Conservation (phyloP, 2,113 vertebrate species). For the Dunckerocampus dactyliophorus region DNA sequence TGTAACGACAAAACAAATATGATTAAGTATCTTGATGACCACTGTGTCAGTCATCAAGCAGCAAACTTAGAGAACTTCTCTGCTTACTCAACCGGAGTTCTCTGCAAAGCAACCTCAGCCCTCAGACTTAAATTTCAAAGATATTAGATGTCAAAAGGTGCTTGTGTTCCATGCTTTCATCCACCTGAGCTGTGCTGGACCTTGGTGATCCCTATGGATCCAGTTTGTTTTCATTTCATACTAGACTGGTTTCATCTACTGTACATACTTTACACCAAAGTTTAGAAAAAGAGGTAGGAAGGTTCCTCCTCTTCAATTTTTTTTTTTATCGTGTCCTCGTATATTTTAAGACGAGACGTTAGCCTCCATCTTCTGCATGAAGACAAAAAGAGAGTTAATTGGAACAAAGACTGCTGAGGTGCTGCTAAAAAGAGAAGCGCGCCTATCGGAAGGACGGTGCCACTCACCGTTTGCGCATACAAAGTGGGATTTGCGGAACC, state of each 20-base stretch:
- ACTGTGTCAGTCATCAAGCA: constrained; percentile 9
- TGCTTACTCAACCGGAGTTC: constrained; percentile 14
- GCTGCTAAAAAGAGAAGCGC: constrained; percentile 18
- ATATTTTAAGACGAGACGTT: not conserved
- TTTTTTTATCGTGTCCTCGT: constrained; percentile 1
- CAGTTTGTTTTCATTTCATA: constrained; percentile 61
- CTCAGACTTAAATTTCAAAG: constrained; percentile 11
- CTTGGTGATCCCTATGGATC: constrained; percentile 37
- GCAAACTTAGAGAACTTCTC: too few relatives aligned
- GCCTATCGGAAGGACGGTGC: not conserved
- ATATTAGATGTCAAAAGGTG: not conserved
- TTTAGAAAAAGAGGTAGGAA: not conserved
- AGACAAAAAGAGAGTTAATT: constrained; percentile 11
- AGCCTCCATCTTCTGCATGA: not conserved
- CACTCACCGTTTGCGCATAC: constrained; percentile 4
- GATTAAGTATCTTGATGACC: not conserved
- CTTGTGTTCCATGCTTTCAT: constrained; percentile 19
- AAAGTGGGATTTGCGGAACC: constrained; percentile 1
- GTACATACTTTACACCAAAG: not conserved
- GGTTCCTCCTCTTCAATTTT: constrained; percentile 15
- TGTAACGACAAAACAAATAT: too few relatives aligned
- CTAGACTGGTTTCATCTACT: constrained; percentile 2
- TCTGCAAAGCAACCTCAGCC: constrained; percentile 14
- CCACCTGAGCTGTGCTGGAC: constrained; percentile 25
- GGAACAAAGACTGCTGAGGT: constrained; percentile 12